phyloP scores from a whole-genome alignment of 2,113 vertebrate genomes.

The human (Homo sapiens) region DNA sequence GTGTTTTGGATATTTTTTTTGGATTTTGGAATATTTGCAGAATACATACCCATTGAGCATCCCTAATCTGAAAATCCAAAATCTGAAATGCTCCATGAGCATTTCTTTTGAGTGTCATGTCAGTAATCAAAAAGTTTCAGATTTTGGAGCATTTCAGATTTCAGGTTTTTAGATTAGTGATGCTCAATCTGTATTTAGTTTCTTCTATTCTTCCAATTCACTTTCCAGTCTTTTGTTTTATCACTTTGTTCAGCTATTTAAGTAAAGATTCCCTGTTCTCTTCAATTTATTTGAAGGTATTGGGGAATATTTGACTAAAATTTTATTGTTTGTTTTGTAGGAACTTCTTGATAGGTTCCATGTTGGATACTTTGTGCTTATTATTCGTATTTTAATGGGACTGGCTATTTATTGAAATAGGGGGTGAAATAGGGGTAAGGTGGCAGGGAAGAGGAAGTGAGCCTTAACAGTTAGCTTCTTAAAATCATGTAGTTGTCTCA shows the following conservation, averaged over 20 bases:
- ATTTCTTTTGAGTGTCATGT: background rate
- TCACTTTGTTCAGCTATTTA: background rate
- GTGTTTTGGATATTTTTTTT: background rate
- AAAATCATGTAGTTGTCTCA: background rate
- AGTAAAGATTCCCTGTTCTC: background rate
- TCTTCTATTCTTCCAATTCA: background rate
- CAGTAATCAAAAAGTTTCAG: background rate
- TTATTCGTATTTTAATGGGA: constrained; percentile 14
- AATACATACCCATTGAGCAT: background rate
- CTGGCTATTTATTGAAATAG: constrained; percentile 41
- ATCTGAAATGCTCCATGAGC: background rate
- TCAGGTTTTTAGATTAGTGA: background rate
- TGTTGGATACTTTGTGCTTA: constrained; percentile 2
- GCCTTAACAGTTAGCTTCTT: background rate
- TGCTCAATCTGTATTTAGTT: background rate
- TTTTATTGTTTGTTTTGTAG: constrained; percentile 33
- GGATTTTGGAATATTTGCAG: background rate
- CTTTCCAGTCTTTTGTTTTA: background rate
- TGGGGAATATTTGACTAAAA: constrained; percentile 12
- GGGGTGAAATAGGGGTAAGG: background rate
- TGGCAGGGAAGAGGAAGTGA: background rate
- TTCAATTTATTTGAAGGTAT: background rate
- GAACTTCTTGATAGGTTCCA: constrained; percentile 8
- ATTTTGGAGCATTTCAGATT: background rate
- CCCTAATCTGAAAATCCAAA: background rate